Evolutionary conservation across 2,888 invertebrate genomes (phyloP).

Genomic region (Seira sanloemensis): DNA sequence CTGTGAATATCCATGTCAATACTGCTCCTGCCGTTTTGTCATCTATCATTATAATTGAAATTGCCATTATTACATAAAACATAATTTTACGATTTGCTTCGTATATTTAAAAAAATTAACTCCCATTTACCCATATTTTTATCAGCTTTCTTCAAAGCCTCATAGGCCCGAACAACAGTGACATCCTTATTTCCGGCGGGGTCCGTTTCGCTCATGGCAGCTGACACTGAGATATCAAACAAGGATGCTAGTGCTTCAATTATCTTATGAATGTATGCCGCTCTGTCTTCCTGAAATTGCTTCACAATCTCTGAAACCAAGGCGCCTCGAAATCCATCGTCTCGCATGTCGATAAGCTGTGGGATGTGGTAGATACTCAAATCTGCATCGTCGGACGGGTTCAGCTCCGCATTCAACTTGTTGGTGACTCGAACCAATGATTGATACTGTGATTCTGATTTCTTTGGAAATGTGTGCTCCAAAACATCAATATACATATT

Average conservation of each 20-base stretch:
- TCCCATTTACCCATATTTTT: not conserved
- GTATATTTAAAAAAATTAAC: too few species aligned
- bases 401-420: constrained; percentile 19
- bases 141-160: not conserved
- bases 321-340: constrained; percentile 25
- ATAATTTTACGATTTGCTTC: too few species aligned
- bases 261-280: constrained; percentile 3
- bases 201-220: constrained; percentile 3
- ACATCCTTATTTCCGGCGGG: constrained; percentile 7
- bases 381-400: not conserved
- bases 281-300: constrained; percentile 10
- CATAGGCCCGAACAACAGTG: not conserved
- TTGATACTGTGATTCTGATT: constrained; percentile 1
- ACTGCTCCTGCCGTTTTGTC: not conserved
- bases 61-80: too few species aligned
- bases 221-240: not conserved
- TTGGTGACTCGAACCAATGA: constrained; percentile 21
- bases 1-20: constrained; percentile 21
- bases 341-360: constrained; percentile 18
- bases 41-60: too few species aligned
- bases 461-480: constrained; percentile 17
- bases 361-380: constrained; percentile 18
- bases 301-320: constrained; percentile 7
- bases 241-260: not conserved
- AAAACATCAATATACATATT: constrained; percentile 10